These are phyloP conservation scores for Hylomyscus alleni DNA, from an alignment of 2,797 vertebrate species.

Conservation along the genomic window DNA sequence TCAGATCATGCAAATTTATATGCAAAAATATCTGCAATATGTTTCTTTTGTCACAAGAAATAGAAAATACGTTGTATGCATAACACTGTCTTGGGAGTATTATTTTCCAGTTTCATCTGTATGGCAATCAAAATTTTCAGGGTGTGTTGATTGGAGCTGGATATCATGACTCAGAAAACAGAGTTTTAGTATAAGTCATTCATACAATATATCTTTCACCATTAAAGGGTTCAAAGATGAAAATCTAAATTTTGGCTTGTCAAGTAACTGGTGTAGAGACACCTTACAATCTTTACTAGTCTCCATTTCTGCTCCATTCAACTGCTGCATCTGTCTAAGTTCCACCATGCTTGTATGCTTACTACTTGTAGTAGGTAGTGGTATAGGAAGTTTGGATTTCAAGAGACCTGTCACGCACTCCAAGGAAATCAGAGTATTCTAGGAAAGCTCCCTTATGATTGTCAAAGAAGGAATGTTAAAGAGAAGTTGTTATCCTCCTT, in stretches of 20 bases:
- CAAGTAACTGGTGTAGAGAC: not conserved
- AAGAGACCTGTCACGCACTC: not conserved
- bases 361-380: not conserved
- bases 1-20: not conserved
- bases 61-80: not conserved
- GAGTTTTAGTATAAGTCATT: not conserved
- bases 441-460: not conserved
- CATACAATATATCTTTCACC: not conserved
- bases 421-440: not conserved
- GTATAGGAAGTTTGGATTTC: not conserved
- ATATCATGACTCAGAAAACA: not conserved
- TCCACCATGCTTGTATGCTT: not conserved
- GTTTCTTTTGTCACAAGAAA: not conserved
- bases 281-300: not conserved
- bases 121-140: conserved; percentile 6
- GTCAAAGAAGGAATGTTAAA: not conserved
- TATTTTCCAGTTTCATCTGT: not conserved
- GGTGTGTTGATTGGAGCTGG: not conserved
- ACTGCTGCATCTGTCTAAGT: not conserved
- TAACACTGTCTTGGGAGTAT: not conserved
- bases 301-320: not conserved
- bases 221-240: not conserved
- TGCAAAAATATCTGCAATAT: not conserved
- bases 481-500: not conserved
- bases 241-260: not conserved